Evolutionary conservation across 2,113 vertebrate species (phyloP), one percentile per base, ranked within the genome.

Genomic region (Anarrhichthys ocellatus): DNA sequence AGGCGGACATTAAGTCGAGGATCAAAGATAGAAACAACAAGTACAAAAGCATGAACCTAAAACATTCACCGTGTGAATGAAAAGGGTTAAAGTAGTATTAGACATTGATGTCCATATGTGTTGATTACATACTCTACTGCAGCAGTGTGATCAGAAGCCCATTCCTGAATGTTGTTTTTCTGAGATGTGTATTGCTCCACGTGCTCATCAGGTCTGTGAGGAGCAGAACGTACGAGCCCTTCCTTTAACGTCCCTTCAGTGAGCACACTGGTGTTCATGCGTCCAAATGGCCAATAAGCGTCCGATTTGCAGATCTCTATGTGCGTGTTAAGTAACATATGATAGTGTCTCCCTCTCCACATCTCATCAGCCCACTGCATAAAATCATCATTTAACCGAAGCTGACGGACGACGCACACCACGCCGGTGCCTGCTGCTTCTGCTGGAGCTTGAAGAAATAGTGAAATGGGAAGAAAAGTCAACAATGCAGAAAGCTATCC

Each of bases 351-450:
- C 82, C 44, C n/a, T 80, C 73, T 89, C 80, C 87, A 86, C 90
- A 90, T 90, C 81, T 91, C 84, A 88, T 89, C 91, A 92, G 88
- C 84, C 73, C 78, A 76, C 80, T 85, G 87, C 89, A 91, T 89
- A 87, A 92, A 93, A 93, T 89, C 71, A 80, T 84, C 71, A 89
- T 92, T 88, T 83, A 80, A 48, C 58, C 62, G 22, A 84, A 80
- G 76, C 27, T 66, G 87, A 92, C 64, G 78, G 87, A 92, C 84
- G 81, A 78, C 50, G 48, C 32, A 44, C 36, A 4, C 24, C 18
- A 6, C 56, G 1, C 50, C n/a, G 18, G 17, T 46, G 84, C 61
- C 81, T 66, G 15, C 2, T 40, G 40, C 68, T 78, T 75, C 48
- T 56, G 76, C 52, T 61, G 63, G 63, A 73, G 79, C 65, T 42